Evolutionary conservation across 2,113 vertebrate species (phyloP).

Genomic region (Prunella fulvescens): DNA sequence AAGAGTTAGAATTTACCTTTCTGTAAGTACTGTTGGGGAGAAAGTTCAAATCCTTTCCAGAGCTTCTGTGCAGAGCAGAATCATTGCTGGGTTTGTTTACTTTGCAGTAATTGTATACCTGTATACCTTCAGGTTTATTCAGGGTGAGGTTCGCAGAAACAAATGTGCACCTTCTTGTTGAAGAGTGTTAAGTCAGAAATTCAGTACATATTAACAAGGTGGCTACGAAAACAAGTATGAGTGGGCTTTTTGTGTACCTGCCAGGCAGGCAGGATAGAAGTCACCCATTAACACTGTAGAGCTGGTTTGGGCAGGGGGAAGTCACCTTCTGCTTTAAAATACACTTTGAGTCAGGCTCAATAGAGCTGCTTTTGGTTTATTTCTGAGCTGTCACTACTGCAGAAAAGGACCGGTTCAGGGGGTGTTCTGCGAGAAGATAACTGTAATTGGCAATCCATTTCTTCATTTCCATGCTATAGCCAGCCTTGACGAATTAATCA

Average conservation of each 20-base stretch:
- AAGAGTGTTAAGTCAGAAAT: conserved; percentile 4
- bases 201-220: not conserved
- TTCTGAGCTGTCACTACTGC: conserved; percentile 49
- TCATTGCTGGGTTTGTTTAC: not conserved
- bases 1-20: not conserved
- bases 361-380: conserved; percentile 8
- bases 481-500: conserved; percentile 88
- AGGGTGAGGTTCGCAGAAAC: not conserved
- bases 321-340: conserved; percentile 56
- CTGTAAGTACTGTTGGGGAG: not conserved
- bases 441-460: conserved; percentile 88
- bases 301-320: not conserved
- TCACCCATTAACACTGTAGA: conserved; percentile 7
- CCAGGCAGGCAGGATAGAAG: not conserved
- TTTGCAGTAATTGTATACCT: not conserved
- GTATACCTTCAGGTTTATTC: not conserved
- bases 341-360: conserved; percentile 15
- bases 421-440: conserved; percentile 74
- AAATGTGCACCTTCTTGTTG: conserved; percentile 22
- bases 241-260: not conserved
- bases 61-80: not conserved
- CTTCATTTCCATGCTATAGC: conserved; percentile 84
- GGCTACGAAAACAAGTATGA: conserved; percentile 27
- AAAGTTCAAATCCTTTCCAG: not conserved
- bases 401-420: conserved; percentile 48